Evolutionary conservation across 2,888 invertebrate species (phyloP).

Genomic region (Achlya flavicornis): DNA sequence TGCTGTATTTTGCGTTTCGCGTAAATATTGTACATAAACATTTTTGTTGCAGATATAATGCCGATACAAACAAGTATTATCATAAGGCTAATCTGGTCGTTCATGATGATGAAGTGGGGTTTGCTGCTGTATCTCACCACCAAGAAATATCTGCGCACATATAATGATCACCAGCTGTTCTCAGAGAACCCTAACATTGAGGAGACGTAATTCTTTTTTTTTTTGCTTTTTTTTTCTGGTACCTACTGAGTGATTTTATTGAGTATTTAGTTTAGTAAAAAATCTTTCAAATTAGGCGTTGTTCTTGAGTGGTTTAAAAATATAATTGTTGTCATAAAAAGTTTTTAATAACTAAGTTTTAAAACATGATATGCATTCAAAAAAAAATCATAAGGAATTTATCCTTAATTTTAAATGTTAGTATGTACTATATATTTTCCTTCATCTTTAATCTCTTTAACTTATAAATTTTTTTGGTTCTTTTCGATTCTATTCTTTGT

Average conservation of each 20-base stretch:
- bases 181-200: constrained; percentile 75
- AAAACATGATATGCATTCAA: neutral
- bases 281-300: neutral
- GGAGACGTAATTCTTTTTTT: constrained; percentile 60
- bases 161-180: constrained; percentile 75
- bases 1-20: no score
- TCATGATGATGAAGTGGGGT: constrained; percentile 83
- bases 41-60: constrained; percentile 64
- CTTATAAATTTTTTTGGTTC: neutral
- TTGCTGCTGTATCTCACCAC: constrained; percentile 72
- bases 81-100: constrained; percentile 79
- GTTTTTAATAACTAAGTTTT: no score
- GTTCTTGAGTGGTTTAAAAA: no score
- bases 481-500: neutral
- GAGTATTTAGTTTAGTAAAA: neutral
- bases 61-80: constrained; percentile 75
- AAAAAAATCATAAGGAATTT: neutral
- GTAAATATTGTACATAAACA: neutral
- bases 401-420: no score
- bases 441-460: neutral
- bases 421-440: neutral
- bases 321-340: no score
- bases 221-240: constrained; percentile 22
- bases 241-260: constrained; percentile 11
- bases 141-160: constrained; percentile 71